These are phyloP conservation scores for Micrastur ruficollis DNA, from an alignment of 2,797 vertebrate genomes.

Conservation along the genomic window DNA sequence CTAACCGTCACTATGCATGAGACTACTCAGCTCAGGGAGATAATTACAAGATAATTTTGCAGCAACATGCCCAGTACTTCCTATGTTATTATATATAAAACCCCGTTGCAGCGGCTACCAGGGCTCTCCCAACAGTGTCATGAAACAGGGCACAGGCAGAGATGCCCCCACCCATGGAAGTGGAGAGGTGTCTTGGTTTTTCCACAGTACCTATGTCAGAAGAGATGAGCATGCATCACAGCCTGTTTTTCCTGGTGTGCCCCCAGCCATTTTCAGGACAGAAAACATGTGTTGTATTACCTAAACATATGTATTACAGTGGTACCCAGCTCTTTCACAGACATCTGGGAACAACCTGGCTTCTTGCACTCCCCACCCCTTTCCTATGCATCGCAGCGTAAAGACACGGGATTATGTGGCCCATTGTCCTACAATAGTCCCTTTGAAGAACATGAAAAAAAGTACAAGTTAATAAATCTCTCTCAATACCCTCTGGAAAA, in stretches of 20 bases:
- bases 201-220: not conserved
- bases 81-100: not conserved
- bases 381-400: not conserved
- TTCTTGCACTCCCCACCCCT: not conserved
- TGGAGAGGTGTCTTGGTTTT: not conserved
- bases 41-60: not conserved
- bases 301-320: constrained; percentile 24
- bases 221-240: not conserved
- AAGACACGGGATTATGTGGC: not conserved
- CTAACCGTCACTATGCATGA: accelerated
- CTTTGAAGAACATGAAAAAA: not conserved
- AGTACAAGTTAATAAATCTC: not conserved
- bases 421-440: not conserved
- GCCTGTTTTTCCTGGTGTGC: not conserved
- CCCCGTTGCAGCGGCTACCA: not conserved
- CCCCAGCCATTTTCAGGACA: not conserved
- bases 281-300: constrained; percentile 25
- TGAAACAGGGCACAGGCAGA: not conserved
- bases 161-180: not conserved
- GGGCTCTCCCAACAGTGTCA: not conserved
- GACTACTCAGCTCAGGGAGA: not conserved
- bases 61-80: accelerated
- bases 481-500: not conserved
- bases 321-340: not conserved
- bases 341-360: not conserved